phyloP scores from a whole-genome alignment of 2,797 vertebrate species.

The Scolopax rusticola region DNA sequence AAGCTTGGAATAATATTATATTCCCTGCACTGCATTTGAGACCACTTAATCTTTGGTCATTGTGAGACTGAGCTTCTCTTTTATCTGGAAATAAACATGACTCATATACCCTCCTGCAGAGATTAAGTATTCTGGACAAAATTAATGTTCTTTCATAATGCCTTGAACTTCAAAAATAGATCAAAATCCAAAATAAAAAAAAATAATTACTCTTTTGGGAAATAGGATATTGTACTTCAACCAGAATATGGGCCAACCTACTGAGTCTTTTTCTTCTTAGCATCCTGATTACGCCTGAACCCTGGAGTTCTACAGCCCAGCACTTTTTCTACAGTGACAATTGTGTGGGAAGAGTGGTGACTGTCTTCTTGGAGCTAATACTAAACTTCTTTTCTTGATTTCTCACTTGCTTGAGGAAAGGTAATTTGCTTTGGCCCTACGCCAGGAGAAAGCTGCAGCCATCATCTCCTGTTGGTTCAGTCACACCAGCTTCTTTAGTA shows the following conservation, averaged over 20 bases:
- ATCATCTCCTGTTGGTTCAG: background rate
- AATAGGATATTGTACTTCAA: background rate
- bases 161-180: background rate
- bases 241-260: background rate
- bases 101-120: background rate
- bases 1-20: background rate
- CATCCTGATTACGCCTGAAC: background rate
- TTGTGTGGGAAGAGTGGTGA: background rate
- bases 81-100: background rate
- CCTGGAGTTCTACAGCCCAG: background rate
- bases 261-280: background rate
- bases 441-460: background rate
- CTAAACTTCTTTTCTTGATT: background rate
- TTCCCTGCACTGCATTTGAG: background rate
- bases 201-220: background rate
- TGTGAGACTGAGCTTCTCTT: background rate
- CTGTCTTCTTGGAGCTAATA: background rate
- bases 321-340: background rate
- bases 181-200: background rate
- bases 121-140: background rate
- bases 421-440: background rate
- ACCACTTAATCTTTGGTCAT: background rate
- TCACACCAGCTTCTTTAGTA: background rate
- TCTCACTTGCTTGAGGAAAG: background rate
- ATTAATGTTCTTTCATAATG: background rate